Base-by-base conservation (phyloP, 2,888 invertebrate species). In the Sturmia bella region DNA sequence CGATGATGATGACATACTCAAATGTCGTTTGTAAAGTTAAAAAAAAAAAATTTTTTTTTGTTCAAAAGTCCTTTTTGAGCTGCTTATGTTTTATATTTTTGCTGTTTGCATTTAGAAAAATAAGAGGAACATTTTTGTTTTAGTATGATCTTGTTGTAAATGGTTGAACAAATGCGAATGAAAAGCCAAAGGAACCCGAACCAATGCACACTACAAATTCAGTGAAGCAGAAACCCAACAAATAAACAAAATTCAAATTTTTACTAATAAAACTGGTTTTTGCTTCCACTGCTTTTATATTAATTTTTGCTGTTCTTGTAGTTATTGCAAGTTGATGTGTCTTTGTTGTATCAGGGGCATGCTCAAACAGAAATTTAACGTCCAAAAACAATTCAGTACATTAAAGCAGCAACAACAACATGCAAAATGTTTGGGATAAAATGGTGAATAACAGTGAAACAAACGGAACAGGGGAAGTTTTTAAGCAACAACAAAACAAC, bases 401-500 rank as follows among this genome's bases (percentile, higher is more conserved):
- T 24, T 21, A 24, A 39, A 54, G 1, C 41, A 74, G 13, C 27
- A 73, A 43, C 54, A 17, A 43, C 13, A 41, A 17, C 17, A 32
- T 1, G 19, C 37, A 73, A 19, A 72, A 12, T 13, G 48, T 17
- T 27, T 17, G 32, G 68, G 13, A 24, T 7, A 76, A 76, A 69
- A 77, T 84, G 82, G 83, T 84, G 84, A 85, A 79, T 76, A 54
- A 52, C 41, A 54, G 43, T 70, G 19, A 64, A 48, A 66, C 56
- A 59, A n/a, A 32, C 15, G 3, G 15, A 54, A 37, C 41, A 75
- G 78, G 78, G 59, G 82, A 78, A 81, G 15, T 59, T 24, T 32
- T 32, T 41, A 24, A 70, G 70, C 87, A 88, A 19, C 24, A 84
- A 61, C 32, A 74, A 37, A 39, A 27, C 85, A 72, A 70, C 90